A percentile compares a stretch with the other conserved stretches of the same genome.
Conservation (phyloP, 2,113 vertebrate species). For the Telmatochromis brichardi region DNA sequence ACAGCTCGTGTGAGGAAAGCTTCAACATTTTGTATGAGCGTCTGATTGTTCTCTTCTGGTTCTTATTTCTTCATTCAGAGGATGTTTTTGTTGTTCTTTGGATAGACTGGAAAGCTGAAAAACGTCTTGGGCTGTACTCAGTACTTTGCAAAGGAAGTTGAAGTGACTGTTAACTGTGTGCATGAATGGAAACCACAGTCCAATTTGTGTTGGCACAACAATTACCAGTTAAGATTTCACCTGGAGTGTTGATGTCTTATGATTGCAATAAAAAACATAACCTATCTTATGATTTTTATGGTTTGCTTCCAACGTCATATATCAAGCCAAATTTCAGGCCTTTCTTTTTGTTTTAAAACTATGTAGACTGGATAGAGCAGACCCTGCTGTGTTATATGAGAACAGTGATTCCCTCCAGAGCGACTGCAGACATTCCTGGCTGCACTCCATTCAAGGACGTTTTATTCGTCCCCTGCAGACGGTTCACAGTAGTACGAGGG, state of each 20-base stretch:
- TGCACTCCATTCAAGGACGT: neutral
- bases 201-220: neutral
- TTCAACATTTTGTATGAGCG: neutral
- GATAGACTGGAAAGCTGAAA: neutral
- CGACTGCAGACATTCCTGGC: slow-evolving; percentile 31
- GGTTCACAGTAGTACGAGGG: slow-evolving; percentile 37
- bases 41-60: neutral
- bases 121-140: neutral
- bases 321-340: neutral
- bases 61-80: neutral
- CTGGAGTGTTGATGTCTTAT: neutral
- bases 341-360: neutral
- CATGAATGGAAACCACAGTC: neutral
- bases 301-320: neutral
- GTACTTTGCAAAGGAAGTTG: neutral
- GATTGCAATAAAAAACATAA: neutral
- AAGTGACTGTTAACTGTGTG: neutral
- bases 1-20: neutral
- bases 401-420: neutral
- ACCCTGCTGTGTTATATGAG: neutral
- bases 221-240: neutral
- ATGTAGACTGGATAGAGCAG: neutral
- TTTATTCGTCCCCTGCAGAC: neutral
- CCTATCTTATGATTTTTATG: neutral
- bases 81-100: neutral